Percentiles rank a stretch among this genome's conserved stretches.
Conservation (phyloP, 1,140 invertebrate species). For the Prorops nasuta region DNA sequence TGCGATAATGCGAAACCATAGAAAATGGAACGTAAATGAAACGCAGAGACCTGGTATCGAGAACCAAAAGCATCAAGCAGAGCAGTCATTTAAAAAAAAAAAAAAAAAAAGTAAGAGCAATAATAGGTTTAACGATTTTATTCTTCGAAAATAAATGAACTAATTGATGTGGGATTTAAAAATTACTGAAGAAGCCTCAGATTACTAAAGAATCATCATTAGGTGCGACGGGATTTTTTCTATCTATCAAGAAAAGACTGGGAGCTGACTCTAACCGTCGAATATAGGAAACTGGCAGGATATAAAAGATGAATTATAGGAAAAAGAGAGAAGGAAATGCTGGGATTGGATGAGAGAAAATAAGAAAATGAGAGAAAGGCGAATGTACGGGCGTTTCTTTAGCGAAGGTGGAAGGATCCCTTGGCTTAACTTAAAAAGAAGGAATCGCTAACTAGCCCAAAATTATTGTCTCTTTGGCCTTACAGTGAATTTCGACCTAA, state of each 20-base stretch:
- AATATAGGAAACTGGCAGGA: neutral
- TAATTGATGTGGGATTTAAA: no score
- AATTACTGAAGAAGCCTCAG: constrained; percentile 54
- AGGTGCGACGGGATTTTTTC: constrained; percentile 34
- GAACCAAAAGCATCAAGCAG: no score
- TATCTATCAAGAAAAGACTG: constrained; percentile 6
- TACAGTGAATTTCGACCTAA: constrained; percentile 47
- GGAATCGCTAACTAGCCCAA: constrained; percentile 23
- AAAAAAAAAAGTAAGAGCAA: constrained; percentile 21
- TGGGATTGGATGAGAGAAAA: neutral
- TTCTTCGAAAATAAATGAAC: constrained; percentile 13
- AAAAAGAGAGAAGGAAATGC: neutral
- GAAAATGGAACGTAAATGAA: constrained; percentile 26
- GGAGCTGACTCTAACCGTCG: constrained; percentile 1
- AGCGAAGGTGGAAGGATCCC: neutral
- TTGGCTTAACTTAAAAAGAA: no score
- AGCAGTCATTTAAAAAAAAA: constrained; percentile 39
- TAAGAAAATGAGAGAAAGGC: neutral
- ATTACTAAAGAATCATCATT: constrained; percentile 57
- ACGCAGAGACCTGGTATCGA: constrained; percentile 30
- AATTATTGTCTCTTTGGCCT: constrained; percentile 55
- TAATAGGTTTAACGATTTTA: constrained; percentile 19
- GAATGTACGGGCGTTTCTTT: neutral
- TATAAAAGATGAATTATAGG: neutral
- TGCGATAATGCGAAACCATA: constrained; percentile 3